Conservation (phyloP, 2,113 vertebrate genomes). For the Mystacornis crossleyi region DNA sequence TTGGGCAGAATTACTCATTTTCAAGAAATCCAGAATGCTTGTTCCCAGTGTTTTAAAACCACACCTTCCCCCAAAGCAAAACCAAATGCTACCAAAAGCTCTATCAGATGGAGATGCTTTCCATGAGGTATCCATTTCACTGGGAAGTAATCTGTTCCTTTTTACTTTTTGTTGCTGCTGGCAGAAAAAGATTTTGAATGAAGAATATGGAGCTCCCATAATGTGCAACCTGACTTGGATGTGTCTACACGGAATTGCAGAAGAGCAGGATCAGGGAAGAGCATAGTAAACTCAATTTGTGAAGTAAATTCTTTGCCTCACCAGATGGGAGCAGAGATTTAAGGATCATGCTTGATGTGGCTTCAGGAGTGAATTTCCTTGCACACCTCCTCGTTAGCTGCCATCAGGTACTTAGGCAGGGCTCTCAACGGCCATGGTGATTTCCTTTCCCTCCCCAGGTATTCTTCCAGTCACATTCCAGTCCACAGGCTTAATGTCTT, state of each 20-base stretch:
- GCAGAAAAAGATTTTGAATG: neutral
- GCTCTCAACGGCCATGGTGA: neutral
- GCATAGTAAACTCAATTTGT: neutral
- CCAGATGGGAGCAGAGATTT: neutral
- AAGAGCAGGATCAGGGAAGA: neutral
- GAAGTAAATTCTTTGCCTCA: neutral
- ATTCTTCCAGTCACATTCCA: constrained; percentile 20
- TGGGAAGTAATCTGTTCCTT: neutral
- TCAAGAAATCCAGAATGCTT: neutral
- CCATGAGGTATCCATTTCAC: fast-evolving
- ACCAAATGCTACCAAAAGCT: neutral
- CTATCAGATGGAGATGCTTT: neutral
- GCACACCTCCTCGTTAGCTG: neutral
- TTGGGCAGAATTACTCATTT: neutral
- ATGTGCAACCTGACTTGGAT: neutral
- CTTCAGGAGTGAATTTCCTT: constrained; percentile 5
- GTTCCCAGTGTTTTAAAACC: neutral
- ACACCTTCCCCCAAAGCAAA: neutral
- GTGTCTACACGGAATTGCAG: neutral
- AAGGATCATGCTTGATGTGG: neutral
- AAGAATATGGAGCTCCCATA: neutral
- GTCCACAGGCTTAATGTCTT: constrained; percentile 9
- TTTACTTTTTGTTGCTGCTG: neutral
- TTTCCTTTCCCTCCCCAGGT: constrained; percentile 51
- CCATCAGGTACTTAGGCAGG: neutral